Conservation (phyloP, 2,888 invertebrate species). For the Pseudococcus viburni region DNA sequence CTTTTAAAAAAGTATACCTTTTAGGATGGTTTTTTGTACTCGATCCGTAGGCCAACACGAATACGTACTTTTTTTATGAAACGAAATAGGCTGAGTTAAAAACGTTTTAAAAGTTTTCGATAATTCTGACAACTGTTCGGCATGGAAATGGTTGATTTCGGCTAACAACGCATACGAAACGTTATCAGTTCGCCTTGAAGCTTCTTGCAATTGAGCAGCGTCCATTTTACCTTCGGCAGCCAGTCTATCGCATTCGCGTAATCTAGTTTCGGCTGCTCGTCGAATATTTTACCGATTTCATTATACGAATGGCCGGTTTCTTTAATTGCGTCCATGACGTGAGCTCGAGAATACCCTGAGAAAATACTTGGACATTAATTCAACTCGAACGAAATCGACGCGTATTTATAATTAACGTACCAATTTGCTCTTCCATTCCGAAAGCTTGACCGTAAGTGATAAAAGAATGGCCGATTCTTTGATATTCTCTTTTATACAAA, state of each 20-base stretch:
- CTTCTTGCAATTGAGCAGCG: constrained; percentile 83
- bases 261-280: constrained; percentile 90
- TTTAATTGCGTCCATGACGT: constrained; percentile 72
- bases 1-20: too few relatives aligned
- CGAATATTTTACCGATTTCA: constrained; percentile 89
- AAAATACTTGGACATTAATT: background rate
- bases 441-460: constrained; percentile 87
- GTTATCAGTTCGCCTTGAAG: constrained; percentile 88
- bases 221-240: constrained; percentile 87
- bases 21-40: too few relatives aligned
- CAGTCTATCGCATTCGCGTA: constrained; percentile 88
- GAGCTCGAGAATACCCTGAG: constrained; percentile 70
- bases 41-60: background rate
- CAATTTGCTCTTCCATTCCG: constrained; percentile 79
- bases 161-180: constrained; percentile 94
- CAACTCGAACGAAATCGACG: too few relatives aligned
- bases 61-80: constrained; percentile 82
- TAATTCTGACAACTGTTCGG: constrained; percentile 87
- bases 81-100: constrained; percentile 89
- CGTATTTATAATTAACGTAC: too few relatives aligned
- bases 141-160: constrained; percentile 94
- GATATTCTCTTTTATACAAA: constrained; percentile 90
- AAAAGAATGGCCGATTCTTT: constrained; percentile 90
- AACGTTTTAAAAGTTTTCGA: constrained; percentile 89
- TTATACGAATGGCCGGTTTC: constrained; percentile 91